phyloP scores from a whole-genome alignment of 2,888 invertebrate genomes.

The Sarcophaga caerulescens region DNA sequence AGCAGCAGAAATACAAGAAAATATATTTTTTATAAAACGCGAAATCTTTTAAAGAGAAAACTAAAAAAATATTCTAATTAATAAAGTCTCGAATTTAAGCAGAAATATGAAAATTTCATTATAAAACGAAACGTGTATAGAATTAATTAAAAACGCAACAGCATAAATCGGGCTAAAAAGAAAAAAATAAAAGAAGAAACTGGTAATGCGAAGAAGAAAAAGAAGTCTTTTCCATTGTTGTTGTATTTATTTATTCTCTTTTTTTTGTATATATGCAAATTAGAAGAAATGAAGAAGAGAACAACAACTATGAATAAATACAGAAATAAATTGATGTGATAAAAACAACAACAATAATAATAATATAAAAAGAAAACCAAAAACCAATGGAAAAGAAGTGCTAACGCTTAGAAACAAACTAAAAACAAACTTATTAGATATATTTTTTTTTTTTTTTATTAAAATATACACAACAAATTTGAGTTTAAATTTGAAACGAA shows the following conservation, averaged over 20 bases:
- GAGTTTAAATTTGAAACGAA: too few relatives aligned
- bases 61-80: not conserved
- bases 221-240: conserved; percentile 8
- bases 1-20: conserved; percentile 36
- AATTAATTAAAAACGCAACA: conserved; percentile 53
- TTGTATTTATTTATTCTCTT: not conserved
- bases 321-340: not conserved
- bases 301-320: not conserved
- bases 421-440: too few relatives aligned
- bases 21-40: conserved; percentile 32
- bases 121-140: conserved; percentile 51
- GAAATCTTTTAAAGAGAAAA: conserved; percentile 9
- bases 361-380: not conserved
- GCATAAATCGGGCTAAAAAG: conserved; percentile 28
- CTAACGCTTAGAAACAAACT: not conserved
- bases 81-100: not conserved
- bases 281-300: conserved; percentile 22
- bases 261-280: conserved; percentile 55
- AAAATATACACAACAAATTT: too few relatives aligned
- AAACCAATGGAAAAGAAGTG: not conserved
- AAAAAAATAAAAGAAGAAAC: conserved; percentile 22
- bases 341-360: not conserved
- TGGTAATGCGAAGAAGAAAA: conserved; percentile 2
- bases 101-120: conserved; percentile 42
- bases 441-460: too few relatives aligned